These are phyloP conservation scores for Pelvicachromis taeniatus DNA, from an alignment of 2,113 vertebrate genomes.

Conservation along the genomic window DNA sequence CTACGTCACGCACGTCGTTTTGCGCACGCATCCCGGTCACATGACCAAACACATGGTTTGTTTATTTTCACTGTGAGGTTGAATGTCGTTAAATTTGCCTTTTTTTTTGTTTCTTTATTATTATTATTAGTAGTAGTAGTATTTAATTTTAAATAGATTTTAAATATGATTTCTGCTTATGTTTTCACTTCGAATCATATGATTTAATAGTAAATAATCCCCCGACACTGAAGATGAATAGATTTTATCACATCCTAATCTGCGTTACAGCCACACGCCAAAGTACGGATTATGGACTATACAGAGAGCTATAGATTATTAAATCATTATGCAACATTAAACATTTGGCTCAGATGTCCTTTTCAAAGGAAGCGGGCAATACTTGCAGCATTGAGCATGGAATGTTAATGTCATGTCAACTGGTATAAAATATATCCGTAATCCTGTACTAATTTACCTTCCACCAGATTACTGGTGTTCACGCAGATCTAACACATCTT, in stretches of 20 bases:
- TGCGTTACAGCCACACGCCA: neutral
- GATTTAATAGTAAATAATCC: neutral
- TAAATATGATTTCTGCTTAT: neutral
- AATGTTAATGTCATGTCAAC: neutral
- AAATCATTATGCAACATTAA: neutral
- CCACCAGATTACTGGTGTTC: neutral
- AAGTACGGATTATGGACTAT: neutral
- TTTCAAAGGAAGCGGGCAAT: neutral
- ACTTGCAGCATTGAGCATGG: neutral
- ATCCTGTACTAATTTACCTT: neutral
- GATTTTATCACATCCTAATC: neutral
- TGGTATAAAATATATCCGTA: neutral
- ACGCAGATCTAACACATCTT: neutral
- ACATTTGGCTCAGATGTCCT: neutral
- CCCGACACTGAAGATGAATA: neutral
- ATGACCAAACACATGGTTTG: constrained; percentile 68
- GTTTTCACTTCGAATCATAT: neutral
- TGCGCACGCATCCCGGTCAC: constrained; percentile 58
- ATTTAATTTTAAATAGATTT: neutral
- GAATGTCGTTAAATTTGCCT: neutral
- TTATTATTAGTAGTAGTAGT: neutral
- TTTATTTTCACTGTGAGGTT: constrained; percentile 40
- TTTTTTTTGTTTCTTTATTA: neutral
- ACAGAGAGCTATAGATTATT: neutral
- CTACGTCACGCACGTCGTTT: constrained; percentile 53